A percentile compares a stretch with the other conserved stretches of the same genome.
phyloP scores from a whole-genome alignment of 2,113 vertebrate genomes.

The Gorsachius goisagi region DNA sequence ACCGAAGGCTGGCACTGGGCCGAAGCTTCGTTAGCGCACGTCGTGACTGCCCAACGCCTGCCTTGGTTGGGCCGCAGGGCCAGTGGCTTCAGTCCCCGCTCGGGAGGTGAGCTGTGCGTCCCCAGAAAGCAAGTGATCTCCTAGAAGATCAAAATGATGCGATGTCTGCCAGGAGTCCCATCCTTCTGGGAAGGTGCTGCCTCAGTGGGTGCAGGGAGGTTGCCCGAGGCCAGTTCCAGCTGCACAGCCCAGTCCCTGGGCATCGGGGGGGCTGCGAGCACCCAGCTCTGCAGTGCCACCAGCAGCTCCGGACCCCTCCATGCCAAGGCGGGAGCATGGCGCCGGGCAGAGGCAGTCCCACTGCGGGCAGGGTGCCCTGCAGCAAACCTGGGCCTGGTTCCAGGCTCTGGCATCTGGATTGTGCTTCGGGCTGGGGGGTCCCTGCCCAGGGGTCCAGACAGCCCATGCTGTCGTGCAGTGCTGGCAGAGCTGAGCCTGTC shows the following conservation, averaged over 20 bases:
- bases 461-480: fast-evolving
- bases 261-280: not conserved
- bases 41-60: not conserved
- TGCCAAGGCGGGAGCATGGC: not conserved
- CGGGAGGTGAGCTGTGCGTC: not conserved
- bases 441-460: not conserved
- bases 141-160: not conserved
- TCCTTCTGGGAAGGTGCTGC: not conserved
- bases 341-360: not conserved
- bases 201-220: not conserved
- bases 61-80: not conserved
- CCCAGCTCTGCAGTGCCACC: not conserved
- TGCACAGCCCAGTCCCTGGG: not conserved
- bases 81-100: fast-evolving
- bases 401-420: not conserved
- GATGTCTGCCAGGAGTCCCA: not conserved
- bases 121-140: not conserved
- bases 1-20: not conserved
- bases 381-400: fast-evolving
- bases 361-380: not conserved
- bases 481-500: not conserved
- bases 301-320: no score
- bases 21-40: fast-evolving
- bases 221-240: not conserved
- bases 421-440: not conserved